Conservation (phyloP, 1,140 invertebrate genomes). For the Cotesia vestalis region DNA sequence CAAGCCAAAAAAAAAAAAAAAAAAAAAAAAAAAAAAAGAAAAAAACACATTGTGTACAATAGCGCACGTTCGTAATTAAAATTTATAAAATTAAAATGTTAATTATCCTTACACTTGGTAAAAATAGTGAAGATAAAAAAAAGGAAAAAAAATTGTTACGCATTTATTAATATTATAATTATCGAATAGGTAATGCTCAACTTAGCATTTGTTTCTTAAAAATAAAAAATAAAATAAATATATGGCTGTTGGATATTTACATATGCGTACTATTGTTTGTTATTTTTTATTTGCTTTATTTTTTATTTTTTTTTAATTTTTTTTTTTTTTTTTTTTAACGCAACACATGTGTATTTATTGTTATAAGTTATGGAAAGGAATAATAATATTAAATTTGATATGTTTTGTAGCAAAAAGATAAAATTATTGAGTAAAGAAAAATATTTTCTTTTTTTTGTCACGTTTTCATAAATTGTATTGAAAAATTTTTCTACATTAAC, state of each 20-base stretch:
- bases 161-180: constrained; percentile 68
- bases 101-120: constrained; percentile 66
- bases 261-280: constrained; percentile 46
- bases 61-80: constrained; percentile 62
- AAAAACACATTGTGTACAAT: constrained; percentile 49
- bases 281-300: neutral
- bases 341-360: constrained; percentile 11
- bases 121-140: constrained; percentile 47
- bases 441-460: neutral
- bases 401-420: neutral
- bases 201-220: constrained; percentile 68
- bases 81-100: constrained; percentile 63
- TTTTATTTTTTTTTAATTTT: constrained; percentile 10
- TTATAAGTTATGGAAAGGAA: neutral
- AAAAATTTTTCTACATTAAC: constrained; percentile 21
- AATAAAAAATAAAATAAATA: constrained; percentile 67
- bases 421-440: constrained; percentile 12
- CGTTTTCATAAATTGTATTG: constrained; percentile 30
- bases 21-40: constrained; percentile 40
- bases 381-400: constrained; percentile 19
- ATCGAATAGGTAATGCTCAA: constrained; percentile 68
- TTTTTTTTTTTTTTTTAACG: neutral
- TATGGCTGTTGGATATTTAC: constrained; percentile 68
- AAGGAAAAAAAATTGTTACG: constrained; percentile 61
- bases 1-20: constrained; percentile 38